Conservation (phyloP, 2,113 vertebrate species). For the Cochlearius cochlearius region DNA sequence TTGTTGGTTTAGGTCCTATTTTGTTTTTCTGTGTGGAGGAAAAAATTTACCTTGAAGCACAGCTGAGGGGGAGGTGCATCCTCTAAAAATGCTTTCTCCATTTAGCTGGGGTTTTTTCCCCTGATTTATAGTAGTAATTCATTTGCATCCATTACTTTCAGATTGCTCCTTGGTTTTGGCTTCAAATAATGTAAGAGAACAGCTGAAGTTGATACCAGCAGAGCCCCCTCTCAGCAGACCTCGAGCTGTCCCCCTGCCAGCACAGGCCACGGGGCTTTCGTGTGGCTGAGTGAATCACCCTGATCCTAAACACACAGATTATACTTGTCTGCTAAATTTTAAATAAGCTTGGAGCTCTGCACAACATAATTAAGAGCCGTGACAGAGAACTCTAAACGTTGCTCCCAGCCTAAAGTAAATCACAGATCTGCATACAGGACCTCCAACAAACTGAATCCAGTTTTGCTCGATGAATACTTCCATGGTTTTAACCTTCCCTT, state of each 20-base stretch:
- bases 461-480: neutral
- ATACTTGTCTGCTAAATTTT: neutral
- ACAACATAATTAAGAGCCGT: neutral
- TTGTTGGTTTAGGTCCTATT: neutral
- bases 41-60: neutral
- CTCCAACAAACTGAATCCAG: neutral
- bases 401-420: slow-evolving; percentile 15
- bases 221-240: neutral
- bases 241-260: neutral
- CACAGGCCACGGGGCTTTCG: neutral
- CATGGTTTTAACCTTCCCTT: neutral
- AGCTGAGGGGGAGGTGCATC: neutral
- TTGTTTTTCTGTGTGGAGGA: neutral
- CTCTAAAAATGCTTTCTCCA: neutral
- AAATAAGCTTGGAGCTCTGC: slow-evolving; percentile 22
- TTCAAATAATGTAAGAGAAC: neutral
- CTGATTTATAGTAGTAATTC: neutral
- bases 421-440: neutral
- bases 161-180: neutral
- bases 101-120: neutral
- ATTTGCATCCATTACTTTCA: neutral
- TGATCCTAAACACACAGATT: neutral
- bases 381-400: slow-evolving; percentile 21
- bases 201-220: neutral
- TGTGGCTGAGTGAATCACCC: neutral